Evolutionary conservation across 2,797 vertebrate genomes (phyloP).

Genomic region (Netta rufina): DNA sequence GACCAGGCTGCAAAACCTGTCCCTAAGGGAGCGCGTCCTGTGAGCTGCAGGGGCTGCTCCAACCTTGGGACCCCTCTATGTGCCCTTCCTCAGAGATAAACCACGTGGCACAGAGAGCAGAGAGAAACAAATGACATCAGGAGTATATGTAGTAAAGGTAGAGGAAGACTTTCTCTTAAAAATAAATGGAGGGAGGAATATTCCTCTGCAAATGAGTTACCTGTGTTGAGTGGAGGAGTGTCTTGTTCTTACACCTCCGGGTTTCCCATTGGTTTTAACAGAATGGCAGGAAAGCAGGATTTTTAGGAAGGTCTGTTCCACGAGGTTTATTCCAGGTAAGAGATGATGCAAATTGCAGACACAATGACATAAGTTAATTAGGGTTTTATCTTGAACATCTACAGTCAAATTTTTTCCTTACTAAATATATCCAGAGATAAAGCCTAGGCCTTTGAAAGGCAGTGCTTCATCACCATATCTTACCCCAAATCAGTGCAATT

Average conservation of each 20-base stretch:
- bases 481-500: constrained; percentile 13
- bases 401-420: background rate
- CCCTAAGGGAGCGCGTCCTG: background rate
- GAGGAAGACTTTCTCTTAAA: background rate
- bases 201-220: background rate
- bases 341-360: constrained; percentile 36
- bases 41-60: fast-evolving
- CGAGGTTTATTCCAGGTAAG: constrained; percentile 2
- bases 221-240: background rate
- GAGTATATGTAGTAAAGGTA: background rate
- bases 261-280: constrained; percentile 1
- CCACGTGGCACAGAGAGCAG: background rate
- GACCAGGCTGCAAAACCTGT: background rate
- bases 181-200: background rate
- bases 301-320: background rate
- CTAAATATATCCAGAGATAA: constrained; percentile 38
- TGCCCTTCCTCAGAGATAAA: background rate
- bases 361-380: constrained; percentile 7
- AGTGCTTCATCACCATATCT: background rate
- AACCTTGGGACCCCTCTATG: background rate
- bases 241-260: constrained; percentile 9
- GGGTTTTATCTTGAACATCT: constrained; percentile 48
- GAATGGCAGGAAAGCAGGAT: background rate
- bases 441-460: constrained; percentile 25
- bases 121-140: background rate